Conservation (phyloP, 2,888 invertebrate species). For the Acanthosepion lycidas region DNA sequence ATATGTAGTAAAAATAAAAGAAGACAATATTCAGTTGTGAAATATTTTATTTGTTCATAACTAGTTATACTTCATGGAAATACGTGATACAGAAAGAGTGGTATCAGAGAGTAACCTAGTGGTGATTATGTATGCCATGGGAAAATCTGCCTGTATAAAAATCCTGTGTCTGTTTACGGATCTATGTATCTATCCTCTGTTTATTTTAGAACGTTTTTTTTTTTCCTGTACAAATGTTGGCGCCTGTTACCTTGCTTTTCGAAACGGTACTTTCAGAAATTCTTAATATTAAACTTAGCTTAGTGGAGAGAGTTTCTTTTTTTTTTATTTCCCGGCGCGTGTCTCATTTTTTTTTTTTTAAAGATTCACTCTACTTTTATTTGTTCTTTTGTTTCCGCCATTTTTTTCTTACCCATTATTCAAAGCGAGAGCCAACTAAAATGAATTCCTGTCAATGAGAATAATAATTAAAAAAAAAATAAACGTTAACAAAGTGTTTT, state of each 20-base stretch:
- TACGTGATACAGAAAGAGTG: constrained; percentile 38
- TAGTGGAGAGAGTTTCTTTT: too few relatives aligned
- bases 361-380: constrained; percentile 7
- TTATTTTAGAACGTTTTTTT: too few relatives aligned
- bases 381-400: not conserved
- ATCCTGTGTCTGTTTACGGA: not conserved
- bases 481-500: not conserved
- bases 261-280: too few relatives aligned
- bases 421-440: not conserved
- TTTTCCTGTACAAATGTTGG: too few relatives aligned
- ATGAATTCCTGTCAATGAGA: not conserved
- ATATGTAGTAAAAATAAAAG: too few relatives aligned
- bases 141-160: not conserved
- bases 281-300: too few relatives aligned
- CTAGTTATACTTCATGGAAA: constrained; percentile 46
- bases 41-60: constrained; percentile 35
- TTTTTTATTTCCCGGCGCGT: not conserved
- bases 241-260: too few relatives aligned
- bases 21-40: not conserved
- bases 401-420: not conserved
- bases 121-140: not conserved
- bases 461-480: not conserved
- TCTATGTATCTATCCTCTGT: too few relatives aligned
- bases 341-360: not conserved
- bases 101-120: constrained; percentile 33